Conservation (phyloP, 2,888 invertebrate species). For the Diabrotica balteata region DNA sequence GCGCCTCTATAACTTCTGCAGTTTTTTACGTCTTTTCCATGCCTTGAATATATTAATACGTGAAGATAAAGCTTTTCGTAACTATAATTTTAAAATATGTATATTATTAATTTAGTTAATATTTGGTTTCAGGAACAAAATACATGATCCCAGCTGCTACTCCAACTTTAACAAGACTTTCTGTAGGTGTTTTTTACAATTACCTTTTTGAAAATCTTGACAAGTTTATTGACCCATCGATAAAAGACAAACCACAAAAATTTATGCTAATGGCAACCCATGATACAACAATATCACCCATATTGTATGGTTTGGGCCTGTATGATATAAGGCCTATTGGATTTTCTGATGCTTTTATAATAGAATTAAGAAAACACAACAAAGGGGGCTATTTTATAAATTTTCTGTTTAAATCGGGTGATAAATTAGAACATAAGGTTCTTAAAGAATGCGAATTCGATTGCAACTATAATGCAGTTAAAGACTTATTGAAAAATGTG, state of each 20-base stretch:
- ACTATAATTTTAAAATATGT: no score
- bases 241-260: conserved; percentile 56
- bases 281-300: conserved; percentile 74
- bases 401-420: conserved; percentile 27
- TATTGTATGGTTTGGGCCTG: conserved; percentile 72
- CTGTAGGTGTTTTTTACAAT: conserved; percentile 68
- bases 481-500: background rate
- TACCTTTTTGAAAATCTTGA: conserved; percentile 70
- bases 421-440: conserved; percentile 5
- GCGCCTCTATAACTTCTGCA: no score
- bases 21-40: no score
- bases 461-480: conserved; percentile 5
- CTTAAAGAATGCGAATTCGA: background rate
- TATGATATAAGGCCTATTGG: conserved; percentile 59
- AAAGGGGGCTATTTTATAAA: conserved; percentile 21
- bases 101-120: no score
- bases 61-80: no score
- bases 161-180: conserved; percentile 62
- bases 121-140: conserved; percentile 2
- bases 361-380: conserved; percentile 24
- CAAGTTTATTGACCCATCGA: conserved; percentile 33
- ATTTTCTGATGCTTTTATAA: conserved; percentile 28
- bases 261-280: conserved; percentile 78
- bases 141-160: conserved; percentile 10
- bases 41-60: no score